Evolutionary conservation across 2,113 vertebrate genomes (phyloP).

Genomic region (Conger conger): DNA sequence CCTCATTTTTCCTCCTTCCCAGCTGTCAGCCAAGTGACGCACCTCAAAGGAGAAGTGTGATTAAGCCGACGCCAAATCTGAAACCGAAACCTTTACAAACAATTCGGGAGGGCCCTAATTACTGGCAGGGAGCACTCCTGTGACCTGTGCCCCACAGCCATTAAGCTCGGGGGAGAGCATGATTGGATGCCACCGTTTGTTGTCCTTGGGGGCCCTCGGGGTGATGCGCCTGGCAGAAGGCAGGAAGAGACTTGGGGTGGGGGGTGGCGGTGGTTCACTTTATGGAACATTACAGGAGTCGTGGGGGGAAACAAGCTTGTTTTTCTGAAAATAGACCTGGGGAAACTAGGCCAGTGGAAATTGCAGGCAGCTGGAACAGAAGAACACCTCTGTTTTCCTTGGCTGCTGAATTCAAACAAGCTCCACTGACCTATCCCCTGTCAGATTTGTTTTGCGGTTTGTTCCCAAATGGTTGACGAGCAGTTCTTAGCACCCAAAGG

Average conservation of each 20-base stretch:
- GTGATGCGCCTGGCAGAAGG: conserved; percentile 1
- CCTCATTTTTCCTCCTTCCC: conserved; percentile 1
- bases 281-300: background rate
- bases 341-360: conserved; percentile 15
- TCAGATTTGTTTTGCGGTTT: background rate
- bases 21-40: background rate
- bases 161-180: background rate
- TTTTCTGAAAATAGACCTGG: conserved; percentile 18
- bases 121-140: background rate
- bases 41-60: background rate
- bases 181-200: background rate
- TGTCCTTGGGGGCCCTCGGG: background rate
- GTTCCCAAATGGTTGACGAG: background rate
- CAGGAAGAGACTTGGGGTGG: background rate
- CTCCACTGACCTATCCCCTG: background rate
- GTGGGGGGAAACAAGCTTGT: background rate
- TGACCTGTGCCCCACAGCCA: background rate
- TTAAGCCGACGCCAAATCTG: conserved; percentile 14
- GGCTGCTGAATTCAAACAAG: background rate
- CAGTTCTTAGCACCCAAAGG: background rate
- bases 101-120: background rate
- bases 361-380: conserved; percentile 7
- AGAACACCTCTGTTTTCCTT: background rate
- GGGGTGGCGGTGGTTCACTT: background rate
- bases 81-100: background rate